Evolutionary conservation across 2,797 vertebrate genomes (phyloP), one percentile per base, ranked within the genome.

Genomic region (Dallia pectoralis): DNA sequence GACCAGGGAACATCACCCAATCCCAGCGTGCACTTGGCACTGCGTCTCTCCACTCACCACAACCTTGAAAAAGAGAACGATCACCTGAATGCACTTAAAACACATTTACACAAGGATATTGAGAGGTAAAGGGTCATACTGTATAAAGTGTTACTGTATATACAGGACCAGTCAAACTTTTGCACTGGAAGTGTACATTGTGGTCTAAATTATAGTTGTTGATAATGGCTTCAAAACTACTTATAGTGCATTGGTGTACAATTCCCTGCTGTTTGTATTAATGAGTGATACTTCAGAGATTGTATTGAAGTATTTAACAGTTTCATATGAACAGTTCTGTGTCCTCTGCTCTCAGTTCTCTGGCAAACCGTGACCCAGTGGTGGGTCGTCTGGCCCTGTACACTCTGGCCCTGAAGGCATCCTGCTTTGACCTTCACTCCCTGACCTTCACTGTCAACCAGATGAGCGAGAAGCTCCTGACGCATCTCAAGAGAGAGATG

Each of bases 21-120:
- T 82, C 97, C 97, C 77, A 95, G 95, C 6, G 64, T 97, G 75
- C 95, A 96, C 76, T 81, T 98, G 84, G 95, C 93, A 1, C 90
- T 99, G 47, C 94, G 96, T 7, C 95, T 98, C 64, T 96, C 95
- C 0, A 22, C 73, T 0, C 5, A 81, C 30, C 96, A 98, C 74
- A 87, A 91, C 70, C 87, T 85, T 2, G 53, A 3, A 4, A 89
- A 78, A 61, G 97, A 98, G 81, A 66, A 9, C 1, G 74, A 81
- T 18, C 90, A 98, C 85, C 89, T 98, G 33, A 81, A 82, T 4
- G 88, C 16, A 2, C 91, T 99, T 76, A 95, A 84, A 82, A 87
- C 82, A 0, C 0, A 77, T 40, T 87, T 95, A 74, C 94, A 93
- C 85, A 73, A 69, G 44, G 87, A 89, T 66, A 85, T 94, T 22